These are phyloP conservation scores for Xiphorhynchus elegans DNA, from an alignment of 2,113 vertebrate genomes.

Conservation along the genomic window DNA sequence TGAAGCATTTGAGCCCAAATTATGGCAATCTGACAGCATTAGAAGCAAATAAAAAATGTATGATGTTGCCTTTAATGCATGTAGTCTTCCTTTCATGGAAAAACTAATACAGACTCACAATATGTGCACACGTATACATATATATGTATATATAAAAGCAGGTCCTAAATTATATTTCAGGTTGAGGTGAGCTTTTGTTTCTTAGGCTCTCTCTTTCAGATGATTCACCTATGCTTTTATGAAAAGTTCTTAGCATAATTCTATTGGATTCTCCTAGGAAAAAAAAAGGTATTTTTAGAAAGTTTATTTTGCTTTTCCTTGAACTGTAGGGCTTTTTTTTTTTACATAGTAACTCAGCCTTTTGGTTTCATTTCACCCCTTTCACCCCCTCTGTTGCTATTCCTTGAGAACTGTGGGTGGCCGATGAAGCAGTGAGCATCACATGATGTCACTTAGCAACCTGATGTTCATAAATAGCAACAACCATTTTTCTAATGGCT, in stretches of 20 bases:
- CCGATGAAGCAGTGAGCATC: conserved; percentile 51
- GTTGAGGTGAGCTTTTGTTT: not conserved
- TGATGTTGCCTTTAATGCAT: not conserved
- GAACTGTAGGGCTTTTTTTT: not conserved
- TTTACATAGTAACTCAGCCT: conserved; percentile 4
- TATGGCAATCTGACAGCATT: not conserved
- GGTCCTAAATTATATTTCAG: not conserved
- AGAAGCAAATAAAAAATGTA: not conserved
- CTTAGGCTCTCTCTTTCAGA: conserved; percentile 43
- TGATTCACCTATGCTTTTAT: conserved; percentile 57
- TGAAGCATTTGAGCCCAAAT: not conserved
- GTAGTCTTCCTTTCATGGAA: not conserved
- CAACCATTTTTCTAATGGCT: conserved; percentile 61
- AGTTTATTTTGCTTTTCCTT: conserved; percentile 18
- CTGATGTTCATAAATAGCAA: conserved; percentile 73
- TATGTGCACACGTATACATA: no score
- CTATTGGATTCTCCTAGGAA: conserved; percentile 27
- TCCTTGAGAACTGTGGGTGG: conserved; percentile 70
- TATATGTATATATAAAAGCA: not conserved
- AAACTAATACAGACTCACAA: not conserved
- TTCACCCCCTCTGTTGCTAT: conserved; percentile 45
- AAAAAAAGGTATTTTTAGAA: conserved; percentile 24
- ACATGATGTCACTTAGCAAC: conserved; percentile 79
- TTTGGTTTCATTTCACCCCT: conserved; percentile 42
- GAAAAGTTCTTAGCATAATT: conserved; percentile 54